Base-by-base conservation (phyloP, 2,888 invertebrate species). In the Latheticus oryzae region DNA sequence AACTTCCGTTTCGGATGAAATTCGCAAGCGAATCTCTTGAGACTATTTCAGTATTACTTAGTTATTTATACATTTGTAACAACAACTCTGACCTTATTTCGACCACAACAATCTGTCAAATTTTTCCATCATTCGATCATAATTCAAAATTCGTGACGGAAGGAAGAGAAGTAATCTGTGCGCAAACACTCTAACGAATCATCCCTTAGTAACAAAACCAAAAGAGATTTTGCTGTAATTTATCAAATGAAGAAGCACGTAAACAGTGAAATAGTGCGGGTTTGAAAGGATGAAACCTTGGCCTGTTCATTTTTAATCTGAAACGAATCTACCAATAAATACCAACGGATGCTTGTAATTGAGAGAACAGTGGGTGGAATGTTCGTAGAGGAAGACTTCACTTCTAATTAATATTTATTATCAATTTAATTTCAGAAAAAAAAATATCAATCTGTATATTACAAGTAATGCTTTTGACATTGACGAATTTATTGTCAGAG, bases 211-310 rank as follows among this genome's bases (percentile, higher is more conserved):
- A 19, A 58, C 61, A 61, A 59, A 61, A 55, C 58, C 55, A 51
- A 48, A 52, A 52, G 51, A 50, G 59, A 61, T 47, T 61, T 53
- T 43, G 37, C 45, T n/a, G 61, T 54, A 62, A 62, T 62, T 62
- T 60, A 62, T 62, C 62, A 62, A 55, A 57, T 53, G 57, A 61
- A 61, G 53, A 55, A 55, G n/a, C n/a, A n/a, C n/a, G n/a, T n/a
- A n/a, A n/a, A n/a, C n/a, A n/a, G n/a, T n/a, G n/a, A n/a, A n/a
- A n/a, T n/a, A n/a, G n/a, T n/a, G n/a, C n/a, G n/a, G n/a, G n/a
- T n/a, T n/a, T n/a, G n/a, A n/a, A n/a, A n/a, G n/a, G n/a, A n/a
- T n/a, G n/a, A n/a, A n/a, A n/a, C n/a, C n/a, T n/a, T n/a, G n/a
- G n/a, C n/a, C n/a, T 16, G 1, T 23, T 23, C 5, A 9, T 9